A percentile compares a stretch with the other conserved stretches of the same genome.
These are phyloP conservation scores for Apostichopus parvimensis DNA, from an alignment of 35 echinoderm and acorn worm genomes.

Conservation along the genomic window DNA sequence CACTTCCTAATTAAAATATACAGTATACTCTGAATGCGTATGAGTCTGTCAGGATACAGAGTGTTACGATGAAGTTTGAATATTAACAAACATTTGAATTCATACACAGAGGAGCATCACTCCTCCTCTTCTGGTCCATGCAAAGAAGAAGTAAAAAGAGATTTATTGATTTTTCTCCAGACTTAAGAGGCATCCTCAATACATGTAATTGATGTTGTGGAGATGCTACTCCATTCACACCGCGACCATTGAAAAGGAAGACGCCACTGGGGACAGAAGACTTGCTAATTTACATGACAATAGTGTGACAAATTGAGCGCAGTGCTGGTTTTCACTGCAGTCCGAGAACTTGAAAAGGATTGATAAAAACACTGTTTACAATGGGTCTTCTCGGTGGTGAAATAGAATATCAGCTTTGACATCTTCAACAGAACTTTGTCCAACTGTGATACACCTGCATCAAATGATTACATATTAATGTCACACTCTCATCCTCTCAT, in stretches of 20 bases:
- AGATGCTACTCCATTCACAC: conserved; percentile 7
- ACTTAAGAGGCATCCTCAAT: conserved; percentile 17
- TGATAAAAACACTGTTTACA: no score
- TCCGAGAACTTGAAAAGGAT: neutral
- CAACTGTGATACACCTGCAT: no score
- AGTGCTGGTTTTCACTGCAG: neutral
- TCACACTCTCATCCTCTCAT: no score
- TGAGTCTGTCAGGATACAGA: no score
- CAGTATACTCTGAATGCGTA: no score
- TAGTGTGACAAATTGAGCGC: neutral
- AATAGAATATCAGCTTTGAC: no score
- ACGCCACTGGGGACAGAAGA: neutral
- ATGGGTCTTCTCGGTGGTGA: no score
- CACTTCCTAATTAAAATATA: no score
- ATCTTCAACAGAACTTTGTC: no score
- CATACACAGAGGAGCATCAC: neutral
- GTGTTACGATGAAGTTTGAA: neutral
- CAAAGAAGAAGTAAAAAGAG: neutral
- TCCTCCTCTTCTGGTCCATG: neutral
- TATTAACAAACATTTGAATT: conserved; percentile 2
- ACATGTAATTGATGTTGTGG: conserved; percentile 21
- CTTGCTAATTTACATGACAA: conserved; percentile 24
- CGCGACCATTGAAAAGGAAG: neutral
- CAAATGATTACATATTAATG: no score
- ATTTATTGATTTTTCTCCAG: conserved; percentile 41